Percentiles rank a stretch among this genome's conserved stretches.
Evolutionary conservation across 2,888 invertebrate genomes (phyloP).

Genomic region (Campaea margaritaria): DNA sequence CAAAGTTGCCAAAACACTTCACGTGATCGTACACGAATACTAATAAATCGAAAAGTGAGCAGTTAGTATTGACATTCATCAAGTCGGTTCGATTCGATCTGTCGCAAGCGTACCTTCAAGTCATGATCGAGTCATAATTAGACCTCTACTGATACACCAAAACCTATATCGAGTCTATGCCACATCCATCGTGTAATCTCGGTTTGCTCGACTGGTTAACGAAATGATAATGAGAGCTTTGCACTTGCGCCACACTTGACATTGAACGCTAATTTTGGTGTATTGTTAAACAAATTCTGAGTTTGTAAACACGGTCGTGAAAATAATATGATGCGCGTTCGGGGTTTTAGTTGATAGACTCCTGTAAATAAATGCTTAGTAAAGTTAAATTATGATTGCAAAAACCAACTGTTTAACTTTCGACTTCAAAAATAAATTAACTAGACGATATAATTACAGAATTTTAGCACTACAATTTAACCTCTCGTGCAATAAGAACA

Average conservation of each 20-base stretch:
- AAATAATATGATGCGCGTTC: background rate
- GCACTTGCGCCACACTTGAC: conserved; percentile 55
- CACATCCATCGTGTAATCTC: conserved; percentile 4
- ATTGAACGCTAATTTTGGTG: conserved; percentile 49
- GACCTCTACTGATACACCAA: conserved; percentile 38
- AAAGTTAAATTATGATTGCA: background rate
- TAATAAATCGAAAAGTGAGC: conserved; percentile 40
- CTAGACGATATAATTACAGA: too few species aligned
- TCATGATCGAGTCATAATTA: conserved; percentile 42
- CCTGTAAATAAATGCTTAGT: too few species aligned
- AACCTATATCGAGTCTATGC: background rate
- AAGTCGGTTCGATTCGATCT: conserved; percentile 8
- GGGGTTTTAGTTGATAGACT: background rate
- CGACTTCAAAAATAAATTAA: too few species aligned
- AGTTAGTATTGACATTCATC: conserved; percentile 43
- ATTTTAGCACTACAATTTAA: too few species aligned
- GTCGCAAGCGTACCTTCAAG: conserved; percentile 19
- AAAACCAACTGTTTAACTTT: too few species aligned
- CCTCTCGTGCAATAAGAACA: background rate
- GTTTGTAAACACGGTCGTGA: conserved; percentile 33
- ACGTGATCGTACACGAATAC: conserved; percentile 51
- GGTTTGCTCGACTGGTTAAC: conserved; percentile 41
- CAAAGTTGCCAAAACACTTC: conserved; percentile 68
- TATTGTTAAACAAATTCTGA: conserved; percentile 42
- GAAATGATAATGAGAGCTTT: conserved; percentile 51